These are phyloP conservation scores for Drosophila sp. DNA, from an alignment of 1,140 invertebrate species.

Conservation along the genomic window DNA sequence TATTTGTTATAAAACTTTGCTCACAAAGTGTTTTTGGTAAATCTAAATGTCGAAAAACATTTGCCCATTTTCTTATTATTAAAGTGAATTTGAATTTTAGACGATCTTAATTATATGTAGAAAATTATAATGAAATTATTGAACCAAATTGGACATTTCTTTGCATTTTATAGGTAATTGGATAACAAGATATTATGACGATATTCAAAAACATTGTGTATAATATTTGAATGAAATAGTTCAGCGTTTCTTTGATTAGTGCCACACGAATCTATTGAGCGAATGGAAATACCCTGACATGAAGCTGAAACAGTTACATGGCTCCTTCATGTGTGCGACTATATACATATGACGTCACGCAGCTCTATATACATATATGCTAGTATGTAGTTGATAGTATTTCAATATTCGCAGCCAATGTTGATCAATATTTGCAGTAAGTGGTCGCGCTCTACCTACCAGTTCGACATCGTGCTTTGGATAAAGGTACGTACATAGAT, in stretches of 20 bases:
- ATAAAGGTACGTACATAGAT: neutral
- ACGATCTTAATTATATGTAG: too few relatives aligned
- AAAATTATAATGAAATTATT: too few relatives aligned
- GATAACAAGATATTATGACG: too few relatives aligned
- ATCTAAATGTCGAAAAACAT: too few relatives aligned
- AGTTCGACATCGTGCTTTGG: conserved; percentile 18
- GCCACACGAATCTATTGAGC: neutral
- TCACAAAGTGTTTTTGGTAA: too few relatives aligned
- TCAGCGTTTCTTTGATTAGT: neutral
- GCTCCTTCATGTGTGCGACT: neutral
- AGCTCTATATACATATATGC: neutral
- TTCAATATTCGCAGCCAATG: conserved; percentile 73
- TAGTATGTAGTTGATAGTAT: conserved; percentile 42
- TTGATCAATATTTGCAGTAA: conserved; percentile 66
- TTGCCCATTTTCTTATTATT: too few relatives aligned
- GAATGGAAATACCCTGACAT: neutral
- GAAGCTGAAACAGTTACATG: neutral
- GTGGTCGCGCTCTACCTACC: conserved; percentile 15
- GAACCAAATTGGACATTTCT: too few relatives aligned
- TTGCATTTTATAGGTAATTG: too few relatives aligned
- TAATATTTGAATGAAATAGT: too few relatives aligned
- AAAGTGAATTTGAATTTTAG: too few relatives aligned
- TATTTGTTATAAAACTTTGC: too few relatives aligned
- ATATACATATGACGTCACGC: conserved; percentile 2
- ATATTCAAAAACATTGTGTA: too few relatives aligned